A percentile compares a stretch with the other conserved stretches of the same genome.
Conservation (phyloP, 2,888 invertebrate species). For the Chrysolina haemoptera region DNA sequence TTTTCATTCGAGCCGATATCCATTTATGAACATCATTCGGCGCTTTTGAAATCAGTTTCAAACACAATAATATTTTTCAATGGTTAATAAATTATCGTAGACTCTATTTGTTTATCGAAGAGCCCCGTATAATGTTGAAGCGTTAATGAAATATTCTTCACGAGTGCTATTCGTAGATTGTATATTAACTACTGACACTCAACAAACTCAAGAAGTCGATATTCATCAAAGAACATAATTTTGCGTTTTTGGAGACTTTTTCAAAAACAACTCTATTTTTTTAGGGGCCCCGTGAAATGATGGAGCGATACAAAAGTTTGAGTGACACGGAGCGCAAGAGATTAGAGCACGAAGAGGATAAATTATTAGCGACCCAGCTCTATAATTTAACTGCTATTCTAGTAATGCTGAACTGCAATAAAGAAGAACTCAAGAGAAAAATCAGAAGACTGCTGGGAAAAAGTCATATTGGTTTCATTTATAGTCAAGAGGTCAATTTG, state of each 20-base stretch:
- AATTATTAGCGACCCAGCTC: constrained; percentile 93
- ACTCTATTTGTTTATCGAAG: no score
- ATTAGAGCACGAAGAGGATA: constrained; percentile 97
- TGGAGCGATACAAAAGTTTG: constrained; percentile 95
- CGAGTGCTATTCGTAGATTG: no score
- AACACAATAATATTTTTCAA: no score
- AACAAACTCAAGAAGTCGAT: neutral
- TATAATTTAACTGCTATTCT: constrained; percentile 97
- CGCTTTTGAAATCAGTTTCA: no score
- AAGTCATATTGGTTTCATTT: constrained; percentile 97
- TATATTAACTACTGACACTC: no score
- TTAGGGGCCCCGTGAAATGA: constrained; percentile 96
- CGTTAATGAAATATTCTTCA: no score
- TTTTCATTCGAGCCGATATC: no score
- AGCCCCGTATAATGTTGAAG: no score
- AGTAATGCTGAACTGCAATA: constrained; percentile 91
- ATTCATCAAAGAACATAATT: neutral
- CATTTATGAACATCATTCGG: no score
- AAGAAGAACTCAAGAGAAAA: constrained; percentile 89
- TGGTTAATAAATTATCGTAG: no score
- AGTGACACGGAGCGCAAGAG: constrained; percentile 95
- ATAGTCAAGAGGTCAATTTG: constrained; percentile 97
- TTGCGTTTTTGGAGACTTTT: no score
- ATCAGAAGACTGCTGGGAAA: constrained; percentile 94
- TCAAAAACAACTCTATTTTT: constrained; percentile 1